These are phyloP conservation scores for Dicyrtomina minuta DNA, from an alignment of 2,888 invertebrate species.

Conservation along the genomic window DNA sequence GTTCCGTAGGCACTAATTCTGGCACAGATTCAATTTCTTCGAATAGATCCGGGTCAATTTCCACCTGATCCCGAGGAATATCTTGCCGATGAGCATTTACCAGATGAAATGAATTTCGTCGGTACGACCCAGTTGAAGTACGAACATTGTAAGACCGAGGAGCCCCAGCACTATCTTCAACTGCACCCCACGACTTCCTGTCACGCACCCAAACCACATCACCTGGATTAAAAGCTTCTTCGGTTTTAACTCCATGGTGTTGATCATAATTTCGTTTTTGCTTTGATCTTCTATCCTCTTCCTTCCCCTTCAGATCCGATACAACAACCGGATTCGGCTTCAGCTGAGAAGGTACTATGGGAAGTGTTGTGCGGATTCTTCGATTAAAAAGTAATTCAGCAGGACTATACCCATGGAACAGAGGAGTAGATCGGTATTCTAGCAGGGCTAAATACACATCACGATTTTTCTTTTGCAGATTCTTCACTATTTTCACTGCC, in stretches of 20 bases:
- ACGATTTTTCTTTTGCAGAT: neutral
- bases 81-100: no score
- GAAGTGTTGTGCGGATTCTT: no score
- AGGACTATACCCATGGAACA: neutral
- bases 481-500: constrained; percentile 47
- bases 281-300: neutral
- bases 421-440: neutral
- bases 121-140: constrained; percentile 20
- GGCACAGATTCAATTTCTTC: no score
- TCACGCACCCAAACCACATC: constrained; percentile 34
- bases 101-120: constrained; percentile 16
- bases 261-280: neutral
- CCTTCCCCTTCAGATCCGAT: neutral
- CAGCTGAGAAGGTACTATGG: no score
- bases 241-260: neutral
- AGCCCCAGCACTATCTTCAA: constrained; percentile 10
- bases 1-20: no score
- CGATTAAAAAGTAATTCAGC: no score
- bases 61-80: no score
- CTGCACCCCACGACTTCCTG: constrained; percentile 37
- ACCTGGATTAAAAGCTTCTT: no score
- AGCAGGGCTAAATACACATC: neutral
- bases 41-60: no score
- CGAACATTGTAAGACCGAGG: constrained; percentile 32
- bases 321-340: no score